Evolutionary conservation across 1,140 invertebrate species (phyloP).

Genomic region (Orchesella cincta): DNA sequence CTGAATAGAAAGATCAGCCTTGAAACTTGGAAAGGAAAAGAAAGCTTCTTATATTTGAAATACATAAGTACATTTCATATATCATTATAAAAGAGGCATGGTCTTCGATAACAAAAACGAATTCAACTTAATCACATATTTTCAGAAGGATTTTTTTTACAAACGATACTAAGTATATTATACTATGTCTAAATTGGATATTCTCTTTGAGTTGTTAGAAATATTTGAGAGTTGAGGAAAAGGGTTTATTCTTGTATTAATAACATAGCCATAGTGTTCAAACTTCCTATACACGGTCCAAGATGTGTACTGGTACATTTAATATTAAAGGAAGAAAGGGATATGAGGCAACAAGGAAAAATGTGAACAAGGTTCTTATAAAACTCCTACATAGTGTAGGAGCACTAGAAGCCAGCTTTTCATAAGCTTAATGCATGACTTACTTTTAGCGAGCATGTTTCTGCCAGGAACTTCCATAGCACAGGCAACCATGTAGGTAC

Average conservation of each 20-base stretch:
- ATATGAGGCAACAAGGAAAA: no score
- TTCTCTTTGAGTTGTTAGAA: not conserved
- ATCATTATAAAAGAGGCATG: no score
- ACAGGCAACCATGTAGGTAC: no score
- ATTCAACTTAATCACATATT: not conserved
- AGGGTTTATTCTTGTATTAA: no score
- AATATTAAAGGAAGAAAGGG: no score
- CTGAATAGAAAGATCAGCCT: not conserved
- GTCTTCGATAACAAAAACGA: not conserved
- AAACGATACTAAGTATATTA: not conserved
- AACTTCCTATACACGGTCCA: no score
- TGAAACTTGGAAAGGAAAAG: not conserved
- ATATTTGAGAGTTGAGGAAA: not conserved
- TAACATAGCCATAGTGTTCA: no score
- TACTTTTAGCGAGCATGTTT: not conserved
- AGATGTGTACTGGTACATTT: no score
- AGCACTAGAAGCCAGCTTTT: no score
- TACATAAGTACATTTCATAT: not conserved
- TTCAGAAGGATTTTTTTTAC: not conserved
- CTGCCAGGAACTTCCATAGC: not conserved
- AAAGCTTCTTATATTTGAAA: not conserved
- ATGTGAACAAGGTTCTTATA: no score
- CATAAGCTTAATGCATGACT: not conserved
- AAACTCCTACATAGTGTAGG: no score
- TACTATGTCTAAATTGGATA: not conserved